These are phyloP conservation scores for Diabrotica balteata DNA, from an alignment of 2,888 invertebrate species.

Conservation along the genomic window DNA sequence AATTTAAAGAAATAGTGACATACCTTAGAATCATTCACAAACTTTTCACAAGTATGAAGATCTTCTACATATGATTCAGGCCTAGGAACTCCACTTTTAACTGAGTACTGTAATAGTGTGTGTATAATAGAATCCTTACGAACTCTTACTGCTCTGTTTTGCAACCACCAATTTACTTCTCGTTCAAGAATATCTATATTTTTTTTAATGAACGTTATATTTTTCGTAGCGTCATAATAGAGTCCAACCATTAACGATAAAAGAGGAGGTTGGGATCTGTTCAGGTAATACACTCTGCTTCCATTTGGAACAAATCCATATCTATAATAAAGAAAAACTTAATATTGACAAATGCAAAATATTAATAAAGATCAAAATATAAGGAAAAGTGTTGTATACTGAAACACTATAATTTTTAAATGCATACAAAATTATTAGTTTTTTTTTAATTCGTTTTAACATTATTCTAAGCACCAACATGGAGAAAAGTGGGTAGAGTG, in stretches of 20 bases:
- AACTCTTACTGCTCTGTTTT: conserved; percentile 64
- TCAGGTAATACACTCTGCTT: conserved; percentile 78
- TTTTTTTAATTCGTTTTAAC: too few relatives aligned
- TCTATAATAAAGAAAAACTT: conserved; percentile 42
- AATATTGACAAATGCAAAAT: background rate
- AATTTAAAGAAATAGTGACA: too few relatives aligned
- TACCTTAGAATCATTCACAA: background rate
- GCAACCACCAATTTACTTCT: conserved; percentile 72
- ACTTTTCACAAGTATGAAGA: conserved; percentile 58
- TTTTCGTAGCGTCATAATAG: conserved; percentile 72
- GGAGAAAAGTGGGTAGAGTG: too few relatives aligned
- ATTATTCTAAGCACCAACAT: too few relatives aligned
- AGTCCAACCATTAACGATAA: conserved; percentile 74
- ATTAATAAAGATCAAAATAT: background rate
- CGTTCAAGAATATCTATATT: conserved; percentile 67
- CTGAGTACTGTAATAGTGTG: conserved; percentile 68
- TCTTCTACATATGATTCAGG: conserved; percentile 79
- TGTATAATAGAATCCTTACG: conserved; percentile 62
- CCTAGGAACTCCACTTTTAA: conserved; percentile 69
- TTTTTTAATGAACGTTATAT: conserved; percentile 68
- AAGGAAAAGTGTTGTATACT: background rate
- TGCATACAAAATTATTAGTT: background rate
- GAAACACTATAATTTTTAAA: too few relatives aligned
- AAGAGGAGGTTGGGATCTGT: conserved; percentile 76
- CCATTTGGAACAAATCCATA: conserved; percentile 83